Evolutionary conservation across 2,113 vertebrate species (phyloP).

Genomic region (Chiloscyllium plagiosum): DNA sequence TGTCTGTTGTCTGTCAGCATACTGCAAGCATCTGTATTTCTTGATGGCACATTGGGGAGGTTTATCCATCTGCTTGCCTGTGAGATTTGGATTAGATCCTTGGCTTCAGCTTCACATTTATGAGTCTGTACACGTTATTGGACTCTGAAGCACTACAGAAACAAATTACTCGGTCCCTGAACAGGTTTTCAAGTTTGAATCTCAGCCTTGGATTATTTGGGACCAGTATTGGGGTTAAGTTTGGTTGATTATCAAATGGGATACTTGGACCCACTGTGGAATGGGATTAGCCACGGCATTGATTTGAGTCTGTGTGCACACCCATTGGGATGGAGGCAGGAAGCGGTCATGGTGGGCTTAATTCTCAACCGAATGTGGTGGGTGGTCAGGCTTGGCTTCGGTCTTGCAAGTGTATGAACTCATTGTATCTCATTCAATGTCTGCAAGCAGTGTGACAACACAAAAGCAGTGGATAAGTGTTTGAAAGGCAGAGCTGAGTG

Average conservation of each 20-base stretch:
- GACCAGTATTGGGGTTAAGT: background rate
- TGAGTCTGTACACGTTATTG: background rate
- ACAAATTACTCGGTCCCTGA: background rate
- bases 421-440: background rate
- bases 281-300: background rate
- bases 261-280: background rate
- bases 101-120: background rate
- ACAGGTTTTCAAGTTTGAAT: background rate
- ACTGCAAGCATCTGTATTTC: slow-evolving; percentile 23
- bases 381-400: background rate
- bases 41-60: background rate
- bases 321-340: background rate
- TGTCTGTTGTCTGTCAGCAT: slow-evolving; percentile 12
- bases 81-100: background rate
- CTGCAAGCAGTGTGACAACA: too few species aligned
- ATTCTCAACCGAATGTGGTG: background rate
- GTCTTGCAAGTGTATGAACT: background rate
- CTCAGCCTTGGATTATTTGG: background rate
- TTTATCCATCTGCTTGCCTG: slow-evolving; percentile 20
- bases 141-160: background rate
- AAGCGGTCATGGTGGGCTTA: background rate
- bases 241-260: background rate
- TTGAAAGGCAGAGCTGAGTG: background rate
- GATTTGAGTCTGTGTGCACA: background rate
- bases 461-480: background rate